Conservation (phyloP, 2,888 invertebrate species). For the Epistrophella euchroma region DNA sequence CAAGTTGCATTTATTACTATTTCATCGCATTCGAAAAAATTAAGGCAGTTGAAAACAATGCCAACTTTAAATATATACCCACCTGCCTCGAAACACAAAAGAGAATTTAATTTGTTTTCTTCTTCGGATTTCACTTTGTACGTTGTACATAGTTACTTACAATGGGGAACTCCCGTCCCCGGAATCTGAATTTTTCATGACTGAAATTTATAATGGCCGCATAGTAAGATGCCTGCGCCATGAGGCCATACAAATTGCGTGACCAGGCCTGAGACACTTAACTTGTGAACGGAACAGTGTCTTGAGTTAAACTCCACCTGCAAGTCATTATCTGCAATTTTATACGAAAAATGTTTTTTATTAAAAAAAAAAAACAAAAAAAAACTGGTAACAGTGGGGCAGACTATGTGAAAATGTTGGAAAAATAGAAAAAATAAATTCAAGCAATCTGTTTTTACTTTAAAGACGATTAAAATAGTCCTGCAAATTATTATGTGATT, state of each 20-base stretch:
- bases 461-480: too few species aligned
- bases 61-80: neutral
- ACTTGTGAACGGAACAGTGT: conserved; percentile 32
- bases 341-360: conserved; percentile 31
- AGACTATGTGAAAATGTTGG: neutral
- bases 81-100: conserved; percentile 16
- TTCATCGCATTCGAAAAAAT: conserved; percentile 4
- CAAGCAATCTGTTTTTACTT: neutral
- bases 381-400: conserved; percentile 10
- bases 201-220: conserved; percentile 29
- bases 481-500: too few species aligned
- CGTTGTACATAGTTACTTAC: neutral
- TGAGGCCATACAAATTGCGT: conserved; percentile 36
- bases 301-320: conserved; percentile 39
- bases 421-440: neutral
- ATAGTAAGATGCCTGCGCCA: conserved; percentile 20
- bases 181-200: conserved; percentile 32
- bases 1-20: conserved; percentile 35
- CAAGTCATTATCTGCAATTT: conserved; percentile 50
- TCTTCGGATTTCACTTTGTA: conserved; percentile 23
- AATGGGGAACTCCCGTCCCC: conserved; percentile 20
- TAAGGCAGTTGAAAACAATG: conserved; percentile 30
- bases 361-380: conserved; percentile 6
- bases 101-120: conserved; percentile 6
- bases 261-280: conserved; percentile 38